Base-by-base conservation (phyloP, 2,797 vertebrate genomes). In the Gallinago nigripennis region DNA sequence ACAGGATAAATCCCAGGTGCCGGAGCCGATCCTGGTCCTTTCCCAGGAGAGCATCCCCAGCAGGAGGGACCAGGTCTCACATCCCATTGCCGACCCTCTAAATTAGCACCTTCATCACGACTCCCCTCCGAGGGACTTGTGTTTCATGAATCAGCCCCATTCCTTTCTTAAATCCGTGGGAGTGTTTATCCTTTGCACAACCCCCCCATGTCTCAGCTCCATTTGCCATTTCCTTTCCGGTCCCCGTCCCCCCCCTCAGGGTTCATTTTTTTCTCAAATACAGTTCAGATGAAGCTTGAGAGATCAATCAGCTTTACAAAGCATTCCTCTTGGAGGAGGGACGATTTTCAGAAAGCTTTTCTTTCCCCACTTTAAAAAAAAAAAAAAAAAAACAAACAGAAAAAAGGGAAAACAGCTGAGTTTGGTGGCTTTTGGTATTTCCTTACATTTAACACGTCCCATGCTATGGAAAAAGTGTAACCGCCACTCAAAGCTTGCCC, bases 291-390 rank as follows among this genome's bases (percentile, higher is more conserved):
- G 48, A 91, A 91, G 60, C 35, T 92, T 63, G 21, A 89, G 82
- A 94, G 87, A 80, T 46, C 35, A 89, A 80, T 56, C 91, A 91
- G 50, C 68, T 63, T 80, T 85, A 91, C 39, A 82, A 92, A 95
- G 73, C 71, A 77, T 91, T 94, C 68, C 27, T 92, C 43, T 80
- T 53, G 43, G 68, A 94, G 27, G 27, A 77, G 48, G 68, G 87
- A 95, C 24, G 69, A 41, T 37, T 21, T 88, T 63, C 64, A 84
- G 75, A 85, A 87, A 48, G 82, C 43, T 82, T 87, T 93, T 85
- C 41, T 79, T 68, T 80, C 39, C 19, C 14, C 14, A 35, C 50
- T 37, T 37, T 37, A 33, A 54, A 84, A 86, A 76, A 13, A 60
- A 17, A 30, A 48, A 43, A 43, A 17, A 13, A 25, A 27, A 16